A percentile compares a stretch with the other conserved stretches of the same genome.
Evolutionary conservation across 1,140 invertebrate genomes (phyloP).

Genomic region (Parasteatoda tepidariorum): DNA sequence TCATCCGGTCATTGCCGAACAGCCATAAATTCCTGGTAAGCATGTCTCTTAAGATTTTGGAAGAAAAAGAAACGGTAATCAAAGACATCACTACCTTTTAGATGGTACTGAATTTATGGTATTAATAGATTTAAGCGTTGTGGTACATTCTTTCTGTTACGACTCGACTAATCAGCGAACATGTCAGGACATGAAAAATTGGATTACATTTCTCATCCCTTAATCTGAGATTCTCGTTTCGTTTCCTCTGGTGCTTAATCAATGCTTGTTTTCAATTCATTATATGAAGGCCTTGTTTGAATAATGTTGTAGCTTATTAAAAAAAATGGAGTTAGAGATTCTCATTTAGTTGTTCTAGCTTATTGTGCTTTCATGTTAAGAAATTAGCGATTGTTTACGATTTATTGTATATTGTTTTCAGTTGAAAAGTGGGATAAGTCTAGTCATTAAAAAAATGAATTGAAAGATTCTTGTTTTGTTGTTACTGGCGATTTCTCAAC

Average conservation of each 20-base stretch:
- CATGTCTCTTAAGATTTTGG: not conserved
- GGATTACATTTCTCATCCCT: not conserved
- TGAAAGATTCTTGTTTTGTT: no score
- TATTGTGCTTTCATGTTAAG: no score
- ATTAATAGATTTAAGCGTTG: conserved; percentile 33
- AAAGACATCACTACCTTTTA: not conserved
- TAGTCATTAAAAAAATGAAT: no score
- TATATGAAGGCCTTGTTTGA: no score
- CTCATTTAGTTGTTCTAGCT: no score
- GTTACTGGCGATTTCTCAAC: no score
- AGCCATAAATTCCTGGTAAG: not conserved
- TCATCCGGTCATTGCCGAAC: not conserved
- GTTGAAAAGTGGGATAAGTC: no score
- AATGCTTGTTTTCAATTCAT: no score
- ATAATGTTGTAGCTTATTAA: no score
- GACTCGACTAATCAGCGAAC: conserved; percentile 11
- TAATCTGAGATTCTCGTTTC: not conserved
- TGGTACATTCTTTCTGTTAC: not conserved
- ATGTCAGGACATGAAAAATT: not conserved
- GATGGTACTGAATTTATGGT: not conserved
- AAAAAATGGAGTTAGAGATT: no score
- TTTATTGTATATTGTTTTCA: no score
- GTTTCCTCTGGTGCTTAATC: not conserved
- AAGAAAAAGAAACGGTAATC: not conserved
- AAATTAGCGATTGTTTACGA: no score